Percentiles rank a stretch among this genome's conserved stretches.
Conservation (phyloP, 2,113 vertebrate species). For the Myotis davidii region DNA sequence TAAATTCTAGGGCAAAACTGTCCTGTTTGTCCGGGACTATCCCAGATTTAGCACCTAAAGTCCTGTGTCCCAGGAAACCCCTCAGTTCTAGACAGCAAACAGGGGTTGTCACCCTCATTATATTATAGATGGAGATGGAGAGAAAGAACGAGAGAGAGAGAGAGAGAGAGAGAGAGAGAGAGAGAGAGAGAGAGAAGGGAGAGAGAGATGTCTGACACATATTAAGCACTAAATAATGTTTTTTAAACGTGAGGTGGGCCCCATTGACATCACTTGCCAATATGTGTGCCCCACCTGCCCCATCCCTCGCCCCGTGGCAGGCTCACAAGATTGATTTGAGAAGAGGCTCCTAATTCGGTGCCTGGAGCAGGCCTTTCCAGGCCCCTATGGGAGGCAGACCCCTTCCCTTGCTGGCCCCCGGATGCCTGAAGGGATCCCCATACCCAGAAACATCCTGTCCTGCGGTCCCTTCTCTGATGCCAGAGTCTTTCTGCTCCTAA, state of each 20-base stretch:
- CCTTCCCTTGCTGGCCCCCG: conserved; percentile 57
- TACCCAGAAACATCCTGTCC: conserved; percentile 55
- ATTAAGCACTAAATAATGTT: background rate
- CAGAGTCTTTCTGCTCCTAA: conserved; percentile 78
- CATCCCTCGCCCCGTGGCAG: background rate
- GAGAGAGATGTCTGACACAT: background rate
- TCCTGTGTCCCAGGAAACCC: background rate
- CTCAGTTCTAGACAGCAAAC: background rate
- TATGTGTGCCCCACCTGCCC: background rate
- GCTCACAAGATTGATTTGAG: conserved; percentile 37
- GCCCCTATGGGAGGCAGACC: background rate
- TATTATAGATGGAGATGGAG: background rate
- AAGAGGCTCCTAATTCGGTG: background rate
- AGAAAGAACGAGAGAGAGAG: background rate
- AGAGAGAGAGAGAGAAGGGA: background rate
- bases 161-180: background rate
- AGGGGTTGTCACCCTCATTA: background rate
- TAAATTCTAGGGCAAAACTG: background rate
- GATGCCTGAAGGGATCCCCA: background rate
- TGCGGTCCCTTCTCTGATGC: conserved; percentile 50
- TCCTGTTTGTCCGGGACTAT: background rate
- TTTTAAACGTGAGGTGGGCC: background rate
- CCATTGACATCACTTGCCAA: background rate
- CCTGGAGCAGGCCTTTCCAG: background rate
- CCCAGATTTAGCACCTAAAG: background rate